phyloP scores from a whole-genome alignment of 2,888 invertebrate species.

The Allacma fusca region DNA sequence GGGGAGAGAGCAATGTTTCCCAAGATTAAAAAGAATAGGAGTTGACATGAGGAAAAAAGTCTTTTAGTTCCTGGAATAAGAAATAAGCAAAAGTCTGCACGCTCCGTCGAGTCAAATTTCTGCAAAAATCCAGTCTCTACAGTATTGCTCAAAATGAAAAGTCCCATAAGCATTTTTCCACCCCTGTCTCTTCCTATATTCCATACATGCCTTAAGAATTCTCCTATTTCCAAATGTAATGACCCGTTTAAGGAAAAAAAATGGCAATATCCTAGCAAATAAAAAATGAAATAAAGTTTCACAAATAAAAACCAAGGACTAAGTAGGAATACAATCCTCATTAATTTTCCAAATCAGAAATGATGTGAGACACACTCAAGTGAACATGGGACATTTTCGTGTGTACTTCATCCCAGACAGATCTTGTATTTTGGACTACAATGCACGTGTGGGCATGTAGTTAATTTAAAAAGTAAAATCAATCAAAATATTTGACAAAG shows the following conservation, averaged over 20 bases:
- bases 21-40: slow-evolving; percentile 18
- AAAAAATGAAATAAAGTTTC: no score
- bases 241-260: neutral
- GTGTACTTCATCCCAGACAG: no score
- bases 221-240: neutral
- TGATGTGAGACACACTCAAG: neutral
- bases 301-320: no score
- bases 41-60: slow-evolving; percentile 18
- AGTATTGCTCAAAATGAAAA: no score
- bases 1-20: neutral
- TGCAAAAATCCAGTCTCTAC: neutral
- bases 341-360: no score
- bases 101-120: slow-evolving; percentile 39
- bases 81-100: slow-evolving; percentile 24
- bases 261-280: neutral
- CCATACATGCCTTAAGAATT: neutral
- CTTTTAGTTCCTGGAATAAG: slow-evolving; percentile 10
- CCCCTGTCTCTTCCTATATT: neutral
- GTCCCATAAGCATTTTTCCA: neutral
- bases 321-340: no score
- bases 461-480: neutral
- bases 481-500: slow-evolving; percentile 4
- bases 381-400: neutral
- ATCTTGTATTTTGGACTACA: no score
- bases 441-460: neutral